Percentiles rank a stretch among this genome's conserved stretches.
phyloP scores from a whole-genome alignment of 2,888 invertebrate genomes.

The Meta bourneti region DNA sequence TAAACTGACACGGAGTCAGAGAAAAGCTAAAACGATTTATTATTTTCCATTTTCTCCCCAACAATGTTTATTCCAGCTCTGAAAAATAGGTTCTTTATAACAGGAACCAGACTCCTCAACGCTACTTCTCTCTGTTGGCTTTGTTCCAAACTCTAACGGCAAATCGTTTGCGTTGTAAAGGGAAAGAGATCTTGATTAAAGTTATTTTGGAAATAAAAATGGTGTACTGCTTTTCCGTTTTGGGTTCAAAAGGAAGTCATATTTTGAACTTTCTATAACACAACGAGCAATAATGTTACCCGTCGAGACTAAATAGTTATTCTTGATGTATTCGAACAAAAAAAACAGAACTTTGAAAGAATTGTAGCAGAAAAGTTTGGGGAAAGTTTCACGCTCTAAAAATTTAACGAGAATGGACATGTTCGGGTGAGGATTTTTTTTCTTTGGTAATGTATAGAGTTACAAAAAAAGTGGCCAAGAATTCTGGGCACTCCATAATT shows the following conservation, averaged over 20 bases:
- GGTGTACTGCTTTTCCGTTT: background rate
- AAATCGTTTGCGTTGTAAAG: background rate
- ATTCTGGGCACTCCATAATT: too few species aligned
- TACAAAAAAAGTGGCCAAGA: too few species aligned
- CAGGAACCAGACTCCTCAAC: background rate
- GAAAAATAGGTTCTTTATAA: background rate
- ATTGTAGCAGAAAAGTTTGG: background rate
- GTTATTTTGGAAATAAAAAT: background rate
- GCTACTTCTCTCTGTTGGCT: background rate
- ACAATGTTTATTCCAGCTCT: background rate
- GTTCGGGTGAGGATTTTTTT: background rate
- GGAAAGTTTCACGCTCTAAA: background rate
- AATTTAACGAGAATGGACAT: background rate
- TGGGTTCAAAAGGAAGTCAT: background rate
- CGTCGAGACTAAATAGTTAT: background rate
- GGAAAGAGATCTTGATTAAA: background rate
- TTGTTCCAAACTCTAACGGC: background rate
- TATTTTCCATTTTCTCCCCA: background rate
- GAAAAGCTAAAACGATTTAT: background rate
- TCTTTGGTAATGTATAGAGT: too few species aligned
- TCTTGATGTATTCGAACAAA: background rate
- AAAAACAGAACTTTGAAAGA: background rate
- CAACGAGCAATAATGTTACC: background rate
- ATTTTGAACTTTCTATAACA: background rate
- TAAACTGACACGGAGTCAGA: background rate